Conservation (phyloP, 92 coral and sea anemone genomes). For the Paramuricea clavata region DNA sequence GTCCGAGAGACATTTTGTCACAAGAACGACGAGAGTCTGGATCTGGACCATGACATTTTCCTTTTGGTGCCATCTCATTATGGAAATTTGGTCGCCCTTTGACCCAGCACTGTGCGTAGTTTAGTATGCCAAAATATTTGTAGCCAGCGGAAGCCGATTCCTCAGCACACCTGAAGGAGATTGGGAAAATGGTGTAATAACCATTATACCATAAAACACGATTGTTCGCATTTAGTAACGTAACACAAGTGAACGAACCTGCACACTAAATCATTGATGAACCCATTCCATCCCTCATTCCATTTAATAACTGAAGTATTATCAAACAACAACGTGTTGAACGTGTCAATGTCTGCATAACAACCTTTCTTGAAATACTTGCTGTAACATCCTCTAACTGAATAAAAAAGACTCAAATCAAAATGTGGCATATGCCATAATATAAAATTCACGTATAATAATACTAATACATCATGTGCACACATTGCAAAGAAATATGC, state of each 20-base stretch:
- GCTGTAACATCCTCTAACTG: constrained; percentile 19
- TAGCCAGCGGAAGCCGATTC: constrained; percentile 26
- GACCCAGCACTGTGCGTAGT: constrained; percentile 45
- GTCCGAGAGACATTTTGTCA: constrained; percentile 31
- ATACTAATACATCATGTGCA: no score
- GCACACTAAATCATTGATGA: constrained; percentile 42
- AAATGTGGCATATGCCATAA: no score
- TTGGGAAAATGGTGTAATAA: no score
- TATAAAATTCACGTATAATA: no score
- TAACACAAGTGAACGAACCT: constrained; percentile 26
- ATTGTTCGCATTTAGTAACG: no score
- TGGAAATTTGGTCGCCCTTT: constrained; percentile 33
- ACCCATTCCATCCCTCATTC: constrained; percentile 40
- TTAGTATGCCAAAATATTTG: constrained; percentile 33
- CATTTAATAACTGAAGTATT: constrained; percentile 12
- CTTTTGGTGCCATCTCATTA: background rate
- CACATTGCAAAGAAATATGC: no score
- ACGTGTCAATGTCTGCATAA: constrained; percentile 19
- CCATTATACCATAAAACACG: no score
- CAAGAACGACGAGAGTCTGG: constrained; percentile 13
- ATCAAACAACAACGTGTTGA: constrained; percentile 29
- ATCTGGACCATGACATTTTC: constrained; percentile 22
- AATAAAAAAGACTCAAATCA: background rate
- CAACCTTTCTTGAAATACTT: constrained; percentile 41
- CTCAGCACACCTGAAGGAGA: constrained; percentile 28